These are phyloP conservation scores for Varanus salvator DNA, from an alignment of 2,113 vertebrate genomes.

Conservation along the genomic window DNA sequence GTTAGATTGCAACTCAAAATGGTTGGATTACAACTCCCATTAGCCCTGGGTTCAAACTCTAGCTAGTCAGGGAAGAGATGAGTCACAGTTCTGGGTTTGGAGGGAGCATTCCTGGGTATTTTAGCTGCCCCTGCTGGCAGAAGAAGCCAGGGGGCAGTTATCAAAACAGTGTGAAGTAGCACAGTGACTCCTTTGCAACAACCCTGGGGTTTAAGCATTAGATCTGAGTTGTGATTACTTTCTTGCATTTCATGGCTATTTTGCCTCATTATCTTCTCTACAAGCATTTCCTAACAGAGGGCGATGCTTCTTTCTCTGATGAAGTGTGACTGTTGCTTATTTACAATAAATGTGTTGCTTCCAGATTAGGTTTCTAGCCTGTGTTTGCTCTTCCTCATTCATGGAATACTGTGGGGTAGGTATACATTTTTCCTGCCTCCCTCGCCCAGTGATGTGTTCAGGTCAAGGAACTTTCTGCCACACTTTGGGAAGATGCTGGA, in stretches of 20 bases:
- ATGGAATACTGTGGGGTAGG: neutral
- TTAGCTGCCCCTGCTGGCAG: too few species aligned
- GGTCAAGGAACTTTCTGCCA: slow-evolving; percentile 91
- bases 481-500: slow-evolving; percentile 98
- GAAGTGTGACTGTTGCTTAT: neutral
- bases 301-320: neutral
- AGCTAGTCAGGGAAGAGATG: too few species aligned
- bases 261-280: neutral
- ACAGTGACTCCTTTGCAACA: too few species aligned
- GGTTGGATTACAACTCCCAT: too few species aligned
- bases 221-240: too few species aligned
- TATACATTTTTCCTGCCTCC: slow-evolving; percentile 4
- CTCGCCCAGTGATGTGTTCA: slow-evolving; percentile 91
- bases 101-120: too few species aligned
- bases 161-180: too few species aligned
- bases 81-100: too few species aligned
- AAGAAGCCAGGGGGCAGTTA: too few species aligned
- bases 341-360: neutral
- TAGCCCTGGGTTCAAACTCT: too few species aligned
- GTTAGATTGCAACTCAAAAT: too few species aligned
- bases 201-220: too few species aligned
- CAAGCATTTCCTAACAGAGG: neutral
- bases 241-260: neutral
- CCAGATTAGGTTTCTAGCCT: neutral
- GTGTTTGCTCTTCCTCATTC: neutral